These are phyloP conservation scores for Drosophila atroscutellata DNA, from an alignment of 2,888 invertebrate species.

Conservation along the genomic window DNA sequence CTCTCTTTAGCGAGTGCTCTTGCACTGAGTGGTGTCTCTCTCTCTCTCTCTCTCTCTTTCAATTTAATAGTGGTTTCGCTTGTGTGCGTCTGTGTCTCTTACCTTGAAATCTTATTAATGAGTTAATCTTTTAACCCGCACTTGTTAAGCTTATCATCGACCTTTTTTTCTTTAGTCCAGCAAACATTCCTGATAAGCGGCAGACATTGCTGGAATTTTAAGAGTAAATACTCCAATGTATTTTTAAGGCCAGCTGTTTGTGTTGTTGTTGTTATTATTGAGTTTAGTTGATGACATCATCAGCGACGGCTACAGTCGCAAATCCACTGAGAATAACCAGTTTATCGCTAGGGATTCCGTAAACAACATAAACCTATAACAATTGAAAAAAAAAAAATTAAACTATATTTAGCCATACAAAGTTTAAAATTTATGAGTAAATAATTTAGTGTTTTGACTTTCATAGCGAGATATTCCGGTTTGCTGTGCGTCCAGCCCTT, in stretches of 20 bases:
- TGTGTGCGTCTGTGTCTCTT: constrained; percentile 33
- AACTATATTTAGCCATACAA: neutral
- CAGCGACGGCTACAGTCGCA: constrained; percentile 35
- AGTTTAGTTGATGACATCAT: constrained; percentile 67
- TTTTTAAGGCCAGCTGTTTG: constrained; percentile 59
- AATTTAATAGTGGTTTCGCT: constrained; percentile 33
- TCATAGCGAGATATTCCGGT: neutral
- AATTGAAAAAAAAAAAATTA: neutral
- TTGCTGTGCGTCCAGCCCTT: neutral
- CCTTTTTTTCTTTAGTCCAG: constrained; percentile 16
- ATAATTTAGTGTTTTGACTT: neutral
- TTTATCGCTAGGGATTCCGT: constrained; percentile 53
- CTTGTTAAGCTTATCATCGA: constrained; percentile 51
- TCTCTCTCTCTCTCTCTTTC: neutral
- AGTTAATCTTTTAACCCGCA: constrained; percentile 71
- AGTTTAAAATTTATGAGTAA: neutral
- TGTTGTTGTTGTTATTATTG: constrained; percentile 41
- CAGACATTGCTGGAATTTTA: constrained; percentile 8
- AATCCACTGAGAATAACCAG: constrained; percentile 50
- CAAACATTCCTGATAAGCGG: constrained; percentile 26
- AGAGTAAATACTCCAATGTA: constrained; percentile 3
- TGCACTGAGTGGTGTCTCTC: neutral
- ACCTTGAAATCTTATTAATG: constrained; percentile 72
- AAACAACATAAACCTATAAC: constrained; percentile 1
- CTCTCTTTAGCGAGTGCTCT: constrained; percentile 22